Base-by-base conservation (phyloP, 2,888 invertebrate genomes). In the Epirrita christyi region DNA sequence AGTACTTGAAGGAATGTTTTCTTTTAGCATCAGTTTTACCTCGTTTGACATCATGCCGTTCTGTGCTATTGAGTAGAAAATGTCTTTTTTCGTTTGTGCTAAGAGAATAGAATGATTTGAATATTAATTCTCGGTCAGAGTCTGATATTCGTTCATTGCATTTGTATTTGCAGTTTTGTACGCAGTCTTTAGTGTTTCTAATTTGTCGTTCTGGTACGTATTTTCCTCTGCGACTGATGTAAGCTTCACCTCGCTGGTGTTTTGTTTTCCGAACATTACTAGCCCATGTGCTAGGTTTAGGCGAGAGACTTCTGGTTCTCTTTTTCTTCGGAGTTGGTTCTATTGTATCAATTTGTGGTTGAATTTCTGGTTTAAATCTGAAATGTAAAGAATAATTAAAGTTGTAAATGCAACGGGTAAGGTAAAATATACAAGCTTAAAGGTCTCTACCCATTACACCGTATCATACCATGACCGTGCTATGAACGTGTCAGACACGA, bases 231-330 rank as follows among this genome's bases (percentile, higher is more conserved):
- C 88, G 74, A 47, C 79, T 90, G 28, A 91, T 75, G 56, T 91
- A 91, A 0, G 91, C 89, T 62, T 92, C 91, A 0, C 91, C 91
- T 45, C 83, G 72, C 61, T 92, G 90, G 61, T 91, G 91, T 66
- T 90, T 89, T 1, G 77, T 32, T 65, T 91, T 92, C 0, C 91
- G 73, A 1, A 91, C 71, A 56, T 91, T 90, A 55, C 88, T 87
- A 0, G 88, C 89, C 91, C 91, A 92, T n/a, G 76, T 73, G 28
- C 63, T 84, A 0, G 91, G 91, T 37, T 89, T 83, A 0, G 86
- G 79, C 0, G 81, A 73, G 45, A 75, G 71, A 50, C 75, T 84
- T 2, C 89, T 76, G 0, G 75, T 66, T 38, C 76, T 68, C 58
- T 83, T 83, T 56, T 76, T 79, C 29, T 65, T 65, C 5, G 57